Evolutionary conservation across 2,888 invertebrate genomes (phyloP), one percentile per base, ranked within the genome.

Genomic region (Scaptomyza polygonia): DNA sequence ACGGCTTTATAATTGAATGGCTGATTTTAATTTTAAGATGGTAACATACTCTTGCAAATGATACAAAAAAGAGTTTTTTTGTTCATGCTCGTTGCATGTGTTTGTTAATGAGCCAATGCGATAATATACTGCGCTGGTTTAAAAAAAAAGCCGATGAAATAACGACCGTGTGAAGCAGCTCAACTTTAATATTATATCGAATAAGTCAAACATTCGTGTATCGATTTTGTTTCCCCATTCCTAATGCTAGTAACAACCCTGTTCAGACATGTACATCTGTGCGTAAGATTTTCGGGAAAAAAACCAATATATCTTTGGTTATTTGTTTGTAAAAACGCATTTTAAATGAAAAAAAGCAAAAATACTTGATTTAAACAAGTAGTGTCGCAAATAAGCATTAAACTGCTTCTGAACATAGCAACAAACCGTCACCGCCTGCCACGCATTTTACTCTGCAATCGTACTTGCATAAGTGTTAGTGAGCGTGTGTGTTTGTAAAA

Each of bases 201-300:
- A 32, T 32, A 7, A 27, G 11, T 6, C 11, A 14, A 14, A 0
- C 11, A 2, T 21, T n/a, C 7, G 11, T 5, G 11, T 8, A 42
- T 44, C 40, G 36, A 27, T 44, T 1, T 14, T 6, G 5, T 11
- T 34, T 34, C 11, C 48, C 11, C 63, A 53, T 1, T 52, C 29
- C 47, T 68, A 32, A 4, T 5, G 7, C 0, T n/a, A 16, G 40
- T 43, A 70, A 32, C 76, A 66, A 11, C 73, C 65, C 75, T 74
- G 76, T 18, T 9, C 27, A 3, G 11, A 32, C 9, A 30, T 30
- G 9, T 54, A 18, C 16, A 36, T 32, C 12, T 62, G 44, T 55
- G 75, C 45, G 66, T 48, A 56, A 55, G 30, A 44, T 77, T 75
- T 76, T 77, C 63, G 72, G 36, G 72, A 56, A 74, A 56, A 74